A percentile compares a stretch with the other conserved stretches of the same genome.
Conservation (phyloP, 2,797 vertebrate genomes). For the Oryzias sinensis region DNA sequence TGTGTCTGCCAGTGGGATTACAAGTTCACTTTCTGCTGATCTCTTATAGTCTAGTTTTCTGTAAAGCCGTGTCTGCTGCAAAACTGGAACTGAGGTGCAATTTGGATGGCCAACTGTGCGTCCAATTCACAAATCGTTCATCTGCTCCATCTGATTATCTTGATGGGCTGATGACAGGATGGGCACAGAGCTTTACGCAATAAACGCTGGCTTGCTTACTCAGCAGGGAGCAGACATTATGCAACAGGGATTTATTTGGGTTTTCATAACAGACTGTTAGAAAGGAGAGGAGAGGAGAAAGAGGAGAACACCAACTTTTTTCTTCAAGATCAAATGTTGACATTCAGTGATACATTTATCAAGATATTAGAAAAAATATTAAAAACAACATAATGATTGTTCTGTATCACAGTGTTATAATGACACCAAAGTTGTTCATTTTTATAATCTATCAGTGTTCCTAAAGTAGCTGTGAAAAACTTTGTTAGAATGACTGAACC, state of each 20-base stretch:
- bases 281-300: too few species aligned
- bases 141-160: slow-evolving; percentile 64
- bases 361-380: too few species aligned
- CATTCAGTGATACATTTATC: too few species aligned
- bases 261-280: slow-evolving; percentile 37
- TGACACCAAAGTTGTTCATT: too few species aligned
- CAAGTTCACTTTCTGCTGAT: slow-evolving; percentile 34
- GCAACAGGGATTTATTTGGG: slow-evolving; percentile 53
- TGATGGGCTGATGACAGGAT: slow-evolving; percentile 50
- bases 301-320: neutral
- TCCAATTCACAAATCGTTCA: slow-evolving; percentile 64
- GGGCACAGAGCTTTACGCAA: slow-evolving; percentile 54
- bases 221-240: slow-evolving; percentile 54
- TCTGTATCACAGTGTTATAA: too few species aligned
- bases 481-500: too few species aligned
- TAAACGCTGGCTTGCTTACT: slow-evolving; percentile 55
- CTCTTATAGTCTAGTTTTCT: slow-evolving; percentile 31
- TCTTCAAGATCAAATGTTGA: too few species aligned
- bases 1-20: slow-evolving; percentile 55
- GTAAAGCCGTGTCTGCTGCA: slow-evolving; percentile 31
- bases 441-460: too few species aligned
- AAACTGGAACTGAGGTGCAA: slow-evolving; percentile 32
- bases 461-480: too few species aligned
- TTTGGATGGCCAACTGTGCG: slow-evolving; percentile 27
- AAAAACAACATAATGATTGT: too few species aligned